A percentile compares a stretch with the other conserved stretches of the same genome.
These are phyloP conservation scores for Oryzias javanicus DNA, from an alignment of 2,113 vertebrate species.

Conservation along the genomic window DNA sequence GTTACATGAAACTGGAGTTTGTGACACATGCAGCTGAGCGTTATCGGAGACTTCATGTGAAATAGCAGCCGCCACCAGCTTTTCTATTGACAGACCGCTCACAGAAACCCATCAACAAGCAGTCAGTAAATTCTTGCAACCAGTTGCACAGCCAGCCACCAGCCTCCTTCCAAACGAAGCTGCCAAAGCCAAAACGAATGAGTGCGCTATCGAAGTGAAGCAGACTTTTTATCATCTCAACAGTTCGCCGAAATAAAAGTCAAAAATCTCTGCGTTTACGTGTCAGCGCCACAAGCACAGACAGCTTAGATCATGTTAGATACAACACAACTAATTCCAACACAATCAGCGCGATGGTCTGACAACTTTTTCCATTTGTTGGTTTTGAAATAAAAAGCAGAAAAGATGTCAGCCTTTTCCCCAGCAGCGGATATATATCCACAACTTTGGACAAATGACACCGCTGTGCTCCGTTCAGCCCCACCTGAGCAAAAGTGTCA, in stretches of 20 bases:
- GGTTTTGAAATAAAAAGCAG: slow-evolving; percentile 40
- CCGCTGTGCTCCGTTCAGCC: slow-evolving; percentile 19
- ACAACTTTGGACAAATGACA: slow-evolving; percentile 13
- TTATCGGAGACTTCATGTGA: slow-evolving; percentile 6
- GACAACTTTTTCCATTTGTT: slow-evolving; percentile 25
- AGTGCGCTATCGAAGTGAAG: slow-evolving; percentile 56
- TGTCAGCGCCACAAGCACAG: no score
- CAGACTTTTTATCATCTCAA: slow-evolving; percentile 9
- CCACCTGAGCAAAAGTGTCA: slow-evolving; percentile 24
- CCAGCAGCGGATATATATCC: slow-evolving; percentile 7
- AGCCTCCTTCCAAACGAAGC: slow-evolving; percentile 30
- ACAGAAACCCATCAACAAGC: slow-evolving; percentile 36
- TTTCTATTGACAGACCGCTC: slow-evolving; percentile 15
- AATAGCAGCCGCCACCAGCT: slow-evolving; percentile 47
- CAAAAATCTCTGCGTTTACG: no score
- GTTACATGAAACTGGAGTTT: background rate
- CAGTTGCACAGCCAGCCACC: slow-evolving; percentile 50
- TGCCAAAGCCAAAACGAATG: slow-evolving; percentile 29
- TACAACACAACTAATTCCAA: background rate
- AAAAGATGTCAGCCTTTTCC: background rate
- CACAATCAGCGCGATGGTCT: slow-evolving; percentile 20
- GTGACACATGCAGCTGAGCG: background rate
- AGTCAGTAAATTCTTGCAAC: slow-evolving; percentile 40
- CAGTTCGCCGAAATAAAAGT: no score
- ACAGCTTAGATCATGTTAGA: background rate